These are phyloP conservation scores for Drosophila greeni DNA, from an alignment of 2,888 invertebrate species.

Conservation along the genomic window DNA sequence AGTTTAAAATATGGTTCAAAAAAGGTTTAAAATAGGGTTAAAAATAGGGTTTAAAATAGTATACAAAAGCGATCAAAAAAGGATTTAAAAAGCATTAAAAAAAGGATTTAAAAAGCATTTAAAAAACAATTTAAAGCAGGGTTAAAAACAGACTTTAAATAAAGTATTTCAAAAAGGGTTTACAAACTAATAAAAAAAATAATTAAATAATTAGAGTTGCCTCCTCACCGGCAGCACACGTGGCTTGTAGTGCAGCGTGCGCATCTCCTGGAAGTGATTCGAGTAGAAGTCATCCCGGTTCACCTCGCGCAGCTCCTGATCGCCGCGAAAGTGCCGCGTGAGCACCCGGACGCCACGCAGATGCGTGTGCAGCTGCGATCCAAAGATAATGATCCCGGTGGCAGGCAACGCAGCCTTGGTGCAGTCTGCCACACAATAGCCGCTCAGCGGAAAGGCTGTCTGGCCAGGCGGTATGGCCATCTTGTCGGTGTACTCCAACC, in stretches of 20 bases:
- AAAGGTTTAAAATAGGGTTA: too few relatives aligned
- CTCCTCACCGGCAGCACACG: conserved; percentile 87
- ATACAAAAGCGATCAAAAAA: too few relatives aligned
- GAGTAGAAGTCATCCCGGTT: conserved; percentile 97
- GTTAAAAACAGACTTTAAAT: too few relatives aligned
- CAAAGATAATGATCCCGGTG: conserved; percentile 93
- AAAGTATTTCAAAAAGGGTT: not conserved
- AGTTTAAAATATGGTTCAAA: too few relatives aligned
- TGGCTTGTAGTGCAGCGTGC: conserved; percentile 89
- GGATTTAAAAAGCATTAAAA: too few relatives aligned
- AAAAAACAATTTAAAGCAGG: too few relatives aligned
- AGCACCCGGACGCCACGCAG: conserved; percentile 90
- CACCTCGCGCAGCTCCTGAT: conserved; percentile 88
- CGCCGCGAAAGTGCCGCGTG: conserved; percentile 91
- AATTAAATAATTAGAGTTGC: not conserved
- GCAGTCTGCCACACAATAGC: conserved; percentile 95
- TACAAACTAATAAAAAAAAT: conserved; percentile 4
- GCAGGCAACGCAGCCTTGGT: conserved; percentile 91
- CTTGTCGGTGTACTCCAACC: conserved; percentile 97
- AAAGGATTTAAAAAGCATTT: too few relatives aligned
- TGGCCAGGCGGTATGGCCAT: conserved; percentile 97
- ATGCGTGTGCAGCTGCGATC: conserved; percentile 98
- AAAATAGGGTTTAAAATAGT: too few relatives aligned
- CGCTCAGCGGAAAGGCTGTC: conserved; percentile 88
- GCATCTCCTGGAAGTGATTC: conserved; percentile 98